These are phyloP conservation scores for Liasis olivaceus DNA, from an alignment of 2,797 vertebrate genomes.

Conservation along the genomic window DNA sequence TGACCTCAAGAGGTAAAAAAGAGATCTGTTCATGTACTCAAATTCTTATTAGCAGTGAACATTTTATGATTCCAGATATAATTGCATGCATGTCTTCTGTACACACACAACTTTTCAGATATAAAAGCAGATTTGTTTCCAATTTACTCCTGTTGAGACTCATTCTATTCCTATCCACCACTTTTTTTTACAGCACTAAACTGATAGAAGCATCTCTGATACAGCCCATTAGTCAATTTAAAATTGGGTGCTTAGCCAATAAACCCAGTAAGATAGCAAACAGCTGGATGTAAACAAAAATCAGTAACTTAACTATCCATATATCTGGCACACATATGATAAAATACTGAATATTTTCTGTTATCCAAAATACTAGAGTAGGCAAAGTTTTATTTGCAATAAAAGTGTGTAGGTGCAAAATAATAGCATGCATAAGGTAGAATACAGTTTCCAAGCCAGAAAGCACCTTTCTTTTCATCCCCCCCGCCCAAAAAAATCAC, in stretches of 20 bases:
- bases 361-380: background rate
- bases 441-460: too few species aligned
- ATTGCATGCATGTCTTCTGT: background rate
- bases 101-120: background rate
- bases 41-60: background rate
- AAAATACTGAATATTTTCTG: background rate
- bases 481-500: background rate
- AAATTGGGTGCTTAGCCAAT: background rate
- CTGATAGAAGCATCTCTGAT: background rate
- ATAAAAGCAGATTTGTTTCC: background rate
- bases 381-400: background rate
- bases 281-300: background rate
- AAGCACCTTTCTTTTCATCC: too few species aligned
- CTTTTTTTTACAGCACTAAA: background rate
- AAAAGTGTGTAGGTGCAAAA: background rate
- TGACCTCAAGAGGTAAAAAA: conserved; percentile 60
- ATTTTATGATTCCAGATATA: too few species aligned
- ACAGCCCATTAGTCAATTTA: background rate
- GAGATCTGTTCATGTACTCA: background rate
- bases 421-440: background rate
- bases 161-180: background rate
- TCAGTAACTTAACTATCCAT: background rate
- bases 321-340: background rate
- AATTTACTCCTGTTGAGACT: background rate
- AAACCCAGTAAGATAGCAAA: background rate